Base-by-base conservation (phyloP, 2,113 vertebrate genomes). In the Petaurus breviceps region DNA sequence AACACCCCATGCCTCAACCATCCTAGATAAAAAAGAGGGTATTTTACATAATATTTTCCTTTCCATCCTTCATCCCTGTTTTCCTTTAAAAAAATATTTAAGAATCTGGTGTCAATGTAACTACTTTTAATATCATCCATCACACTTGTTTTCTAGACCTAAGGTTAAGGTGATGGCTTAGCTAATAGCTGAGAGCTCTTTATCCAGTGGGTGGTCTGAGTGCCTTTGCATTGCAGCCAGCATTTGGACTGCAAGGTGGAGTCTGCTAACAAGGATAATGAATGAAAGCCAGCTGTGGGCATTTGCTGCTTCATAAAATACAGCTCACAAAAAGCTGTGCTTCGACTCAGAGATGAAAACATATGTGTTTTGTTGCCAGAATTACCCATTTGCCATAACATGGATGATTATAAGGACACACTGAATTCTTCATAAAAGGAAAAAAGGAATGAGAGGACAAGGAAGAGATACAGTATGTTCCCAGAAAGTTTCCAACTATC, bases 131-230 rank as follows among this genome's bases (percentile, higher is more conserved):
- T 47, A 93, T 49, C 2, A 51, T 94, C 93, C 22, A 92, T 23
- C 3, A 19, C 11, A 5, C 14, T 3, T 89, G 7, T 0, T 0
- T 9, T 23, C 31, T 90, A 96, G 53, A 51, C 22, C 16, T 25
- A 92, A 43, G 43, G 43, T 89, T 93, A 90, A 53, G 3, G 77
- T 93, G 47, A 25, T 52, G 53, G 1, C 51, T 51, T 57, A 92
- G 22, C 8, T 50, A 94, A 93, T 89, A 55, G 24, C 37, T 89
- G 37, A 92, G 52, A 61, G 8, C 28, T 46, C 14, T 92, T 51
- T 19, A 28, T 37, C 0, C 23, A n/a, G 28, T 49, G 90, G 93
- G 92, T 84, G 43, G 51, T 92, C 92, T 51, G 51, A 68, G 89
- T 19, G 16, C 19, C n/a, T 84, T 43, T 43, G 5, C 43, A 8